A percentile compares a stretch with the other conserved stretches of the same genome.
Evolutionary conservation across 2,797 vertebrate species (phyloP).

Genomic region (Chaunax sp.): DNA sequence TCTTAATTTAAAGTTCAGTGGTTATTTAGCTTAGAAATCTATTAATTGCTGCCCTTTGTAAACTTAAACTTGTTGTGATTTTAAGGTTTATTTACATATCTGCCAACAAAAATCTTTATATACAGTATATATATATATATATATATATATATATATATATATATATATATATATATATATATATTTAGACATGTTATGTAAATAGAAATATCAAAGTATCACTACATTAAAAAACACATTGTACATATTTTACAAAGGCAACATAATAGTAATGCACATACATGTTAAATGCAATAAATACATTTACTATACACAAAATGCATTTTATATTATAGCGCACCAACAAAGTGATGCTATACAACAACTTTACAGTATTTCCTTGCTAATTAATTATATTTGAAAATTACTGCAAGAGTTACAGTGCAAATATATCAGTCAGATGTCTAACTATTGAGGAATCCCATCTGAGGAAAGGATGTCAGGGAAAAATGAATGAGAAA

Average conservation of each 20-base stretch:
- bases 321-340: constrained; percentile 3
- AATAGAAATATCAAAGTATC: too few species aligned
- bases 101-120: not conserved
- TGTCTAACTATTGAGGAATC: constrained; percentile 63
- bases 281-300: not conserved
- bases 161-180: too few species aligned
- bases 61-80: not conserved
- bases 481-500: constrained; percentile 74
- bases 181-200: too few species aligned
- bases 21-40: not conserved
- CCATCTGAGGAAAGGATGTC: constrained; percentile 61
- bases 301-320: not conserved
- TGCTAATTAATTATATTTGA: constrained; percentile 25
- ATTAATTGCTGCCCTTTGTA: not conserved
- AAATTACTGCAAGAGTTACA: constrained; percentile 39
- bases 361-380: constrained; percentile 24
- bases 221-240: too few species aligned
- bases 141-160: too few species aligned
- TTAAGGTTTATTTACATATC: not conserved
- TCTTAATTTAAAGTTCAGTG: not conserved
- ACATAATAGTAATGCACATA: not conserved
- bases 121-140: too few species aligned
- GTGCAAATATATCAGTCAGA: constrained; percentile 41
- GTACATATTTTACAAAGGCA: too few species aligned
- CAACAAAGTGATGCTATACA: not conserved